Evolutionary conservation across 37 sponge, comb jelly and placozoan species (phyloP).

Genomic region (Haliclona indistincta): DNA sequence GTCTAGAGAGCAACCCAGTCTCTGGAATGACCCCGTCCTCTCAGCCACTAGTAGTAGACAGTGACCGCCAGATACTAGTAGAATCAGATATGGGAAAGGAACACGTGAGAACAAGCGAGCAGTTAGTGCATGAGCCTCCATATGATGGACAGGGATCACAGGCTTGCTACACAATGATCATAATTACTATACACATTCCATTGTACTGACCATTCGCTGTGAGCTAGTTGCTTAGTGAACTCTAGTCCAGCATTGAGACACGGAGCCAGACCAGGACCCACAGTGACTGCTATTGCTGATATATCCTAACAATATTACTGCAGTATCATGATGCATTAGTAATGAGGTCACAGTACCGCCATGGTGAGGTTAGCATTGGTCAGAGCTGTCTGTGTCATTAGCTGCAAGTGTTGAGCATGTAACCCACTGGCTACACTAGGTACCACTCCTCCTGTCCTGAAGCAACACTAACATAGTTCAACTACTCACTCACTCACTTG

Average conservation of each 20-base stretch:
- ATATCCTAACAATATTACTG: constrained; percentile 30
- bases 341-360: constrained; percentile 26
- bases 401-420: constrained; percentile 45
- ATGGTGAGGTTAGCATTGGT: constrained; percentile 37
- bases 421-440: constrained; percentile 52
- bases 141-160: constrained; percentile 80
- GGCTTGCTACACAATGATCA: constrained; percentile 79
- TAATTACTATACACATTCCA: neutral
- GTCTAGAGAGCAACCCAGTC: constrained; percentile 59
- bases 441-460: constrained; percentile 67
- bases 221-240: constrained; percentile 46
- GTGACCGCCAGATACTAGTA: constrained; percentile 87
- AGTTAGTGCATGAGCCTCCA: constrained; percentile 88
- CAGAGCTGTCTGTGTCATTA: constrained; percentile 46
- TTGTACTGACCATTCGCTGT: constrained; percentile 14
- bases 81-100: constrained; percentile 83
- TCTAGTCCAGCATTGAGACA: constrained; percentile 61
- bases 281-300: constrained; percentile 67
- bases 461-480: neutral
- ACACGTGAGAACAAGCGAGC: constrained; percentile 26
- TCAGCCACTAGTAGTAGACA: constrained; percentile 66
- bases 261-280: constrained; percentile 75
- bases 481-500: constrained; percentile 21
- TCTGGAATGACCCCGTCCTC: constrained; percentile 16
- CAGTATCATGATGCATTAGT: neutral